Percentiles rank a stretch among this genome's conserved stretches.
phyloP scores from a whole-genome alignment of 2,113 vertebrate species.

The Clarias macrocephalus region DNA sequence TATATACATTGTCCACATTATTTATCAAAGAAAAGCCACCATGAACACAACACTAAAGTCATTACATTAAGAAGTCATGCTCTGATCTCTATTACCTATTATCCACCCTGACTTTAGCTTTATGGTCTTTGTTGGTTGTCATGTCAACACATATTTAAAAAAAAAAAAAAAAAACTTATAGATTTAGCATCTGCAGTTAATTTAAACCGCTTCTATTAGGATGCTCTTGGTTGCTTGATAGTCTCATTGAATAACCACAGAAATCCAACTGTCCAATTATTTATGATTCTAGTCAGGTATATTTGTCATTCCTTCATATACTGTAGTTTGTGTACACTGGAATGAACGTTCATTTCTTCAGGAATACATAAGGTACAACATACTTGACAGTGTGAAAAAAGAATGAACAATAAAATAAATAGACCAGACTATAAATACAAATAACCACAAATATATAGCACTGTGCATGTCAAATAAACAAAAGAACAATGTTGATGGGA shows the following conservation, averaged over 20 bases:
- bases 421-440: background rate
- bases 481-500: background rate
- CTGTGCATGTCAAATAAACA: background rate
- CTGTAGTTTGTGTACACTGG: background rate
- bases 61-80: background rate
- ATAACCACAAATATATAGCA: background rate
- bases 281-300: background rate
- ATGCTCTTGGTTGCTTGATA: background rate
- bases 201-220: background rate
- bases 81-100: background rate
- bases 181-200: background rate
- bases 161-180: background rate
- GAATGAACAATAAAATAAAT: background rate
- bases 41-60: background rate
- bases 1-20: constrained; percentile 1
- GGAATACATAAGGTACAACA: background rate
- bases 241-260: background rate
- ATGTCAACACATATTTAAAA: background rate
- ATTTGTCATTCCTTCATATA: too few relatives aligned
- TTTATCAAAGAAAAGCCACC: background rate
- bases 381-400: background rate
- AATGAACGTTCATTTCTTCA: background rate
- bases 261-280: background rate
- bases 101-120: background rate
- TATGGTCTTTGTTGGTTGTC: background rate